phyloP scores from a whole-genome alignment of 2,113 vertebrate genomes.

The Abramis brama region DNA sequence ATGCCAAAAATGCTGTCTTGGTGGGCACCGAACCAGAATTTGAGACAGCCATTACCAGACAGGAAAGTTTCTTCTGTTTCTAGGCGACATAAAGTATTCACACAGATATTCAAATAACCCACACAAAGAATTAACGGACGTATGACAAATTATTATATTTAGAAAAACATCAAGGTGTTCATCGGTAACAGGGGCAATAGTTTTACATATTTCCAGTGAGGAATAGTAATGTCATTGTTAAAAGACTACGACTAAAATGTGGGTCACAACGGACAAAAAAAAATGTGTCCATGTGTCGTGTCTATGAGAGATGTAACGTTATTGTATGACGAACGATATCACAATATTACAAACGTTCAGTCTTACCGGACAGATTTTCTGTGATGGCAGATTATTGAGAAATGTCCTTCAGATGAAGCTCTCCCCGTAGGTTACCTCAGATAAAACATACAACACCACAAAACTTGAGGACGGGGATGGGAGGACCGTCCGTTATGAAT shows the following conservation, averaged over 20 bases:
- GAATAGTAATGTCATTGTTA: background rate
- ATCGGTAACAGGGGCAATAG: background rate
- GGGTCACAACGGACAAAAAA: background rate
- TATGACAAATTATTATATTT: background rate
- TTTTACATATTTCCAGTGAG: background rate
- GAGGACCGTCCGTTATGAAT: conserved; percentile 45
- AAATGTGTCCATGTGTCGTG: too few relatives aligned
- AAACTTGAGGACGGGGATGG: conserved; percentile 25
- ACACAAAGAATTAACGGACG: background rate
- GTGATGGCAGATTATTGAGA: background rate
- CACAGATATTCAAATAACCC: background rate
- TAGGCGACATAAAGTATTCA: conserved; percentile 28
- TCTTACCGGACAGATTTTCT: conserved; percentile 30
- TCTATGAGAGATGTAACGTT: background rate
- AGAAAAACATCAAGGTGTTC: background rate
- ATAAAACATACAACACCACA: conserved; percentile 16
- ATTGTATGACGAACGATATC: background rate
- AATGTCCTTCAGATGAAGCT: conserved; percentile 32
- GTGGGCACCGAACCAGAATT: background rate
- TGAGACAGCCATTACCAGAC: background rate
- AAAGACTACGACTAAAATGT: background rate
- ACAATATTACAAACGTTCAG: background rate
- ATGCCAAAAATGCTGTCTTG: background rate
- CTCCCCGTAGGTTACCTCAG: background rate
- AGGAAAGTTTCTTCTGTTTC: conserved; percentile 36